These are phyloP conservation scores for Tangara arthus DNA, from an alignment of 2,797 vertebrate species.

Conservation along the genomic window DNA sequence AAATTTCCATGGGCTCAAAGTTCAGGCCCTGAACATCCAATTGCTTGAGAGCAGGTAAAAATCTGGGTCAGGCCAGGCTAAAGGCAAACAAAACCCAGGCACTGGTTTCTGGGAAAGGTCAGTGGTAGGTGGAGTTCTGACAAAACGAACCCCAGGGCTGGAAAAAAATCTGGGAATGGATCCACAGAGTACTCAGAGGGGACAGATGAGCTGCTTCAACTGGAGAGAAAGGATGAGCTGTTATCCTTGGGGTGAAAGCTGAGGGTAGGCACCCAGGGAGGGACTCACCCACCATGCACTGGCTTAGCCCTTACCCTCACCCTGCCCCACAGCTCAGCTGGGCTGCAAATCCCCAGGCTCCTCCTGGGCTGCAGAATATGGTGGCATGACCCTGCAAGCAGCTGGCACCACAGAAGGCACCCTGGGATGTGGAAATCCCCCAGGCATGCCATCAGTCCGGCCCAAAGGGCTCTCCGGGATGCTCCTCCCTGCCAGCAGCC, in stretches of 20 bases:
- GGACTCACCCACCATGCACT: rapidly evolving
- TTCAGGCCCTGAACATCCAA: neutral
- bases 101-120: neutral
- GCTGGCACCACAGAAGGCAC: neutral
- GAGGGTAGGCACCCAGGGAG: neutral
- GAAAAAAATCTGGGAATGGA: neutral
- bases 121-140: neutral
- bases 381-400: neutral
- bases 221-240: neutral
- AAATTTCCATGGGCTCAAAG: neutral
- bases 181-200: neutral
- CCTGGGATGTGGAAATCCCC: neutral
- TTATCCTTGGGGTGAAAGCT: neutral
- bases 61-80: neutral
- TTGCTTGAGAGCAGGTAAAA: neutral
- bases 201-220: neutral
- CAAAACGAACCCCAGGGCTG: neutral
- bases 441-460: neutral
- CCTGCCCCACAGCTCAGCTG: neutral
- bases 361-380: neutral
- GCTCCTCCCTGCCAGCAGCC: neutral
- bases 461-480: neutral
- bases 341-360: neutral
- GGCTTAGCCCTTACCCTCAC: neutral
- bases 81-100: neutral